Evolutionary conservation across 1,140 invertebrate species (phyloP).

Genomic region (Coenobita brevimanus): DNA sequence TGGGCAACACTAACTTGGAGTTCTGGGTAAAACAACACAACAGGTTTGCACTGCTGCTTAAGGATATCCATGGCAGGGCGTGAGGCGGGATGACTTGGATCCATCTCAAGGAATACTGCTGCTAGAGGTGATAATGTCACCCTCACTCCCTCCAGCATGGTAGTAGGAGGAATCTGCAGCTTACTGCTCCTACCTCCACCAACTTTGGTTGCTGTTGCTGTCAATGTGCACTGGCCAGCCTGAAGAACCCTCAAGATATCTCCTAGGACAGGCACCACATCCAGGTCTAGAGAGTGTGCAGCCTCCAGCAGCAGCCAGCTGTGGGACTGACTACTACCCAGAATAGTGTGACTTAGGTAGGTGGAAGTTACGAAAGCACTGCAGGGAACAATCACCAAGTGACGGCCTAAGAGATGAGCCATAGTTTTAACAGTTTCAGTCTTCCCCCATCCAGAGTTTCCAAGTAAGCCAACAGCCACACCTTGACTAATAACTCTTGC

Average conservation of each 20-base stretch:
- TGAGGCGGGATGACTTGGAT: constrained; percentile 3
- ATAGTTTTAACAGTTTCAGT: constrained; percentile 40
- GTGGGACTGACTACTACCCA: constrained; percentile 46
- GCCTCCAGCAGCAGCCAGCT: constrained; percentile 52
- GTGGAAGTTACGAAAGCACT: constrained; percentile 23
- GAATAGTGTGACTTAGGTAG: constrained; percentile 21
- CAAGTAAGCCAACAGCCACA: constrained; percentile 38
- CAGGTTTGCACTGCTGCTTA: constrained; percentile 24
- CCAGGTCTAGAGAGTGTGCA: constrained; percentile 28
- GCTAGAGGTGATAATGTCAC: constrained; percentile 26
- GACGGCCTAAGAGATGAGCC: constrained; percentile 52
- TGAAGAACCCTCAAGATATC: constrained; percentile 54
- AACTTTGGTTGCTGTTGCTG: constrained; percentile 11
- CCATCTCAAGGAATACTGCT: constrained; percentile 53
- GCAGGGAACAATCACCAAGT: constrained; percentile 45
- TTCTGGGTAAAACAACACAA: constrained; percentile 26
- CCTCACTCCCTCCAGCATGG: constrained; percentile 41
- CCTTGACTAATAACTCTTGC: constrained; percentile 37
- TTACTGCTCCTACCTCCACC: constrained; percentile 7
- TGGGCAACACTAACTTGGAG: constrained; percentile 31
- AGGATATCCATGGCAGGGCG: constrained; percentile 40
- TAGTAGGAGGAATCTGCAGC: constrained; percentile 21
- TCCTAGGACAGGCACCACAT: constrained; percentile 34
- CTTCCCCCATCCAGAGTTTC: constrained; percentile 39
- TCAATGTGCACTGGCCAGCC: not conserved